A percentile compares a stretch with the other conserved stretches of the same genome.
Conservation (phyloP, 2,113 vertebrate genomes). For the Morone chrysops region DNA sequence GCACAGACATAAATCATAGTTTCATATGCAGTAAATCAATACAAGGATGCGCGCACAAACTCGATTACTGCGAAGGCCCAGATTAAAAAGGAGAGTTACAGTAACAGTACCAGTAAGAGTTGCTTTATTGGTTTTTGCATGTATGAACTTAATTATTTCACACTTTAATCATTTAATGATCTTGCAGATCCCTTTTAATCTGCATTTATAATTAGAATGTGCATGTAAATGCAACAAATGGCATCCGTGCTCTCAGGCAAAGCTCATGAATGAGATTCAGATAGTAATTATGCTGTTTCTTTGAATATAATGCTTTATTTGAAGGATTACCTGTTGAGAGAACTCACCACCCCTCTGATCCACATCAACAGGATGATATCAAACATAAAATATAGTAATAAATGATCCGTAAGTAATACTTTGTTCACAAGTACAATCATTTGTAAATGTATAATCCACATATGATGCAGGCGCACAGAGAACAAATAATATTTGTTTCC, state of each 20-base stretch:
- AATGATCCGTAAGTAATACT: background rate
- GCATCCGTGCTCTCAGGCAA: background rate
- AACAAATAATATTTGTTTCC: background rate
- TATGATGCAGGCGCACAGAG: accelerated
- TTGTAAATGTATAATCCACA: background rate
- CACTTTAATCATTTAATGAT: background rate
- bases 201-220: background rate
- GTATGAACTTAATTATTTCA: background rate
- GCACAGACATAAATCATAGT: background rate
- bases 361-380: background rate
- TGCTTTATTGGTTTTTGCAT: background rate
- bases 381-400: background rate
- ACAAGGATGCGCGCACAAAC: background rate
- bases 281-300: background rate
- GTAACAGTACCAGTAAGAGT: background rate
- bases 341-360: background rate
- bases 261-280: background rate
- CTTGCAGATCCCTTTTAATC: background rate
- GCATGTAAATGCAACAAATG: background rate
- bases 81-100: background rate
- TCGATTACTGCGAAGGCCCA: background rate
- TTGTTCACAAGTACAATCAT: background rate
- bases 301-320: too few relatives aligned
- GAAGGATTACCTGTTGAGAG: background rate
- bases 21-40: background rate